Evolutionary conservation across 1,140 invertebrate species (phyloP), one percentile per base, ranked within the genome.

Genomic region (Danaus melanippus): DNA sequence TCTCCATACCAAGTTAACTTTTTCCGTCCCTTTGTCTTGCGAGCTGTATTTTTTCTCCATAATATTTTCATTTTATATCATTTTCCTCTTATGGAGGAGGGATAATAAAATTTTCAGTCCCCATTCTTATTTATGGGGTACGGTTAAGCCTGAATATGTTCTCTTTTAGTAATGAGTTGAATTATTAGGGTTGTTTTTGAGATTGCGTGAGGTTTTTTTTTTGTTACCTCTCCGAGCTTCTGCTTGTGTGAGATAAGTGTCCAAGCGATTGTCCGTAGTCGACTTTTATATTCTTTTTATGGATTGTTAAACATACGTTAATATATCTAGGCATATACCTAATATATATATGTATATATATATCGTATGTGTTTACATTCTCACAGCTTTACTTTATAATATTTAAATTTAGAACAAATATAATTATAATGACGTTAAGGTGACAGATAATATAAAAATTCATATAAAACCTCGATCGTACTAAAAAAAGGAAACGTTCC

Each of bases 41-140:
- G 67, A 50, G 75, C 68, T 70, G 78, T 83, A 86, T 86, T 86
- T 86, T 84, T 86, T 86, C 75, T 80, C 80, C 76, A 86, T 86
- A 84, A 86, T 78, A 80, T 86, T 86, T 86, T 86, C 83, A 86
- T 86, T 86, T 86, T 86, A 86, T 86, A 83, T 84, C 80, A 86
- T 83, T 84, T 86, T 84, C 76, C 79, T 81, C 79, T 78, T 79
- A 66, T 63, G 74, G 61, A 61, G 69, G 53, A 60, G 70, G 77
- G 74, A 82, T 84, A 84, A 84, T 84, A 86, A 84, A 86, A 83
- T 80, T 86, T 84, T 86, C 79, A 76, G 70, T 54, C 75, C 61
- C 67, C 67, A 60, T 73, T 71, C 76, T 84, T 86, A 86, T 86
- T 86, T 86, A 86, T 86, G 77, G 76, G 70, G 62, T 32, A 63